Conservation (phyloP, 2,113 vertebrate species). For the Sterrhoptilus dennistouni region DNA sequence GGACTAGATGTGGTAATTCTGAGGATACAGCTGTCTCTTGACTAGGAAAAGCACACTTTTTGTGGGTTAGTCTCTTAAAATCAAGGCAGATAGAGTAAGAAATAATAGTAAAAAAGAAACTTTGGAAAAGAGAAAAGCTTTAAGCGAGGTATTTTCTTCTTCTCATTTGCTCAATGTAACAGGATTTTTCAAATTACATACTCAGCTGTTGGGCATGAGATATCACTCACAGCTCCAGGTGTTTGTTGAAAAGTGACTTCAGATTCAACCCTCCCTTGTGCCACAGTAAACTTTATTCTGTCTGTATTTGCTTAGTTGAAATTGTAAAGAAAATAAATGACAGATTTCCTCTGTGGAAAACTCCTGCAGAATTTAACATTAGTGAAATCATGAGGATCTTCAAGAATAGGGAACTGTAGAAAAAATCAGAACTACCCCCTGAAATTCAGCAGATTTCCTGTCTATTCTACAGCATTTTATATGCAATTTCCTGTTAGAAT, state of each 20-base stretch:
- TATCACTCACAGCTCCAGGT: not conserved
- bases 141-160: not conserved
- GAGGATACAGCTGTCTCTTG: not conserved
- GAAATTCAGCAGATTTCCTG: constrained; percentile 2
- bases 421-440: not conserved
- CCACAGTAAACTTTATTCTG: constrained; percentile 39
- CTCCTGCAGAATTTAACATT: not conserved
- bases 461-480: not conserved
- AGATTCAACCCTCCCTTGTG: constrained; percentile 11
- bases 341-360: constrained; percentile 19
- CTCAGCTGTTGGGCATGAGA: not conserved
- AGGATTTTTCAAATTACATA: not conserved
- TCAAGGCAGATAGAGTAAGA: not conserved
- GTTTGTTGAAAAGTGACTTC: not conserved
- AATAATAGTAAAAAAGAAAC: not conserved
- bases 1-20: not conserved
- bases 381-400: not conserved
- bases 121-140: not conserved
- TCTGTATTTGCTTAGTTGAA: constrained; percentile 27
- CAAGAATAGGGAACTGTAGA: not conserved
- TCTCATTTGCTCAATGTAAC: not conserved
- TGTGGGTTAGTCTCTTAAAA: not conserved
- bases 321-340: constrained; percentile 29
- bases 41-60: not conserved
- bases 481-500: not conserved